Evolutionary conservation across 2,797 vertebrate species (phyloP), one percentile per base, ranked within the genome.

Genomic region (Eidolon dupreanum): DNA sequence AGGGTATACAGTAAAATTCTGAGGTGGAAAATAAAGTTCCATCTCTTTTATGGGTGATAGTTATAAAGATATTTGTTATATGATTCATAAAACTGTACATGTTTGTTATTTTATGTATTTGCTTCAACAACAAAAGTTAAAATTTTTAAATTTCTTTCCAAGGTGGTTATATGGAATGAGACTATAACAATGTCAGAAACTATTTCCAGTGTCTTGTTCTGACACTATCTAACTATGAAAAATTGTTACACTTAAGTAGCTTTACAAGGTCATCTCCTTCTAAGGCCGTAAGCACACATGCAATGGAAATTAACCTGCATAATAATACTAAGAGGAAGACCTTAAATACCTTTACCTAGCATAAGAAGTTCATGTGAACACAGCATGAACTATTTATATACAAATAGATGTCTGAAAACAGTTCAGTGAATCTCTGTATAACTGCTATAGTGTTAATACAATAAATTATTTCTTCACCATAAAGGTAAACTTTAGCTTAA

Each of bases 401-500:
- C 24, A 94, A 74, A 70, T 7, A 85, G 73, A 51, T 91, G 7
- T 63, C n/a, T 74, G 20, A 65, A 71, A 15, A 71, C 8, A 91
- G 22, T 93, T 83, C 46, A 78, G 16, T 63, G 53, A 81, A 73
- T 74, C 46, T 87, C 59, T 88, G 31, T 82, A 66, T 15, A 90
- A 88, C 0, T 53, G 3, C 11, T 79, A 79, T 8, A 75, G 17
- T 43, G 15, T 88, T 94, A 74, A 78, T 31, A 8, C 65, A 49
- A 36, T 77, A 65, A 49, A 94, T 10, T 75, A 77, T 61, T 95
- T 93, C 38, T 77, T 96, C 22, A 93, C n/a, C 26, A 38, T 82
- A 78, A 85, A 95, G 63, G 22, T 38, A 92, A 94, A 86, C 71
- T 86, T 93, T 53, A 94, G 57, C 20, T 22, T 91, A 82, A 81